A percentile compares a stretch with the other conserved stretches of the same genome.
phyloP scores from a whole-genome alignment of 2,888 invertebrate species.

The Crioceris asparagi region DNA sequence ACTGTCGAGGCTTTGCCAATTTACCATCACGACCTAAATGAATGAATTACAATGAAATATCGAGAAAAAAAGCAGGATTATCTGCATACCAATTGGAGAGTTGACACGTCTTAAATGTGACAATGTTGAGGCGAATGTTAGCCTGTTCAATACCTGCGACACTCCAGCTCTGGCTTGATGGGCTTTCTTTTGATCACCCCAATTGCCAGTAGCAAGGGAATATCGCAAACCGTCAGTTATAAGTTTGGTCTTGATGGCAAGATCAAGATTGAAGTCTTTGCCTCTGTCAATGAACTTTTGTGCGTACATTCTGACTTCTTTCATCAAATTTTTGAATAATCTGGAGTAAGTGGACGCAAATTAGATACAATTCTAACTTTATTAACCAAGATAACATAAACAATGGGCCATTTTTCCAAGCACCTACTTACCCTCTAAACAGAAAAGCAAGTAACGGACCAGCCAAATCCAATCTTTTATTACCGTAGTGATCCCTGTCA shows the following conservation, averaged over 20 bases:
- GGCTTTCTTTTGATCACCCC: slow-evolving; percentile 99
- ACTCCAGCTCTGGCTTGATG: slow-evolving; percentile 97
- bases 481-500: slow-evolving; percentile 99
- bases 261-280: slow-evolving; percentile 95
- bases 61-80: not conserved
- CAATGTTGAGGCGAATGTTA: slow-evolving; percentile 97
- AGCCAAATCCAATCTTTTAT: slow-evolving; percentile 95
- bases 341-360: slow-evolving; percentile 31
- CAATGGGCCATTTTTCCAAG: not conserved
- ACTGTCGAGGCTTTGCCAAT: slow-evolving; percentile 94
- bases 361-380: too few relatives aligned
- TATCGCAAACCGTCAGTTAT: slow-evolving; percentile 97
- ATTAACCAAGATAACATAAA: too few relatives aligned
- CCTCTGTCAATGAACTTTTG: slow-evolving; percentile 98
- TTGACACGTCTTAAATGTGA: slow-evolving; percentile 97
- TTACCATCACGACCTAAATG: slow-evolving; percentile 86
- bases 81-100: slow-evolving; percentile 65
- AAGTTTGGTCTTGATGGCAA: slow-evolving; percentile 93
- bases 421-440: slow-evolving; percentile 63
- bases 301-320: slow-evolving; percentile 96
- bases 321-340: slow-evolving; percentile 89
- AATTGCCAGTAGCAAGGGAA: slow-evolving; percentile 98
- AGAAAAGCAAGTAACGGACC: slow-evolving; percentile 94
- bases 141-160: slow-evolving; percentile 92
- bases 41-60: not conserved